phyloP scores from a whole-genome alignment of 2,113 vertebrate species.

The Crotalus helleri region DNA sequence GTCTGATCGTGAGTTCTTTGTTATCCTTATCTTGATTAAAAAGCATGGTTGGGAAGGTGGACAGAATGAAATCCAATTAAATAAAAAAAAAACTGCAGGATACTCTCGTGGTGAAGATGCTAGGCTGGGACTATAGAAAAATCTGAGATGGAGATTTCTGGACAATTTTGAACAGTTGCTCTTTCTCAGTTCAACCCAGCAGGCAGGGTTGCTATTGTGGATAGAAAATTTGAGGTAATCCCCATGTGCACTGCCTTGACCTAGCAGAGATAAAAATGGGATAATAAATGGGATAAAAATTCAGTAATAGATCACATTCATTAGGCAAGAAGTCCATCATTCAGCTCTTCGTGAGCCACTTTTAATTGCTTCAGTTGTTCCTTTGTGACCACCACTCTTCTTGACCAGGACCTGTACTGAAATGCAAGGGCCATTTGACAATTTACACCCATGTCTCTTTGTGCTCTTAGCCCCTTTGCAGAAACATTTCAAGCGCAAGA shows the following conservation, averaged over 20 bases:
- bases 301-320: background rate
- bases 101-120: background rate
- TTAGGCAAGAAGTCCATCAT: background rate
- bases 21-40: background rate
- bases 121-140: too few species aligned
- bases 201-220: background rate
- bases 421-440: background rate
- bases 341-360: background rate
- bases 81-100: background rate
- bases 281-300: background rate
- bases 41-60: background rate
- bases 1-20: background rate
- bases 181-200: background rate
- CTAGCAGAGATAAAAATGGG: background rate
- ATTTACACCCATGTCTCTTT: background rate
- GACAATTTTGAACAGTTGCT: background rate
- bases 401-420: background rate
- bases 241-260: background rate
- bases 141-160: background rate
- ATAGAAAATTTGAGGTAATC: background rate
- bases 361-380: background rate
- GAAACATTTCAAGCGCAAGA: conserved; percentile 72
- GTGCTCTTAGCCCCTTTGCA: conserved; percentile 60
- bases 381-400: background rate
- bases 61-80: background rate